phyloP scores from a whole-genome alignment of 2,113 vertebrate genomes.

The Charina bottae region DNA sequence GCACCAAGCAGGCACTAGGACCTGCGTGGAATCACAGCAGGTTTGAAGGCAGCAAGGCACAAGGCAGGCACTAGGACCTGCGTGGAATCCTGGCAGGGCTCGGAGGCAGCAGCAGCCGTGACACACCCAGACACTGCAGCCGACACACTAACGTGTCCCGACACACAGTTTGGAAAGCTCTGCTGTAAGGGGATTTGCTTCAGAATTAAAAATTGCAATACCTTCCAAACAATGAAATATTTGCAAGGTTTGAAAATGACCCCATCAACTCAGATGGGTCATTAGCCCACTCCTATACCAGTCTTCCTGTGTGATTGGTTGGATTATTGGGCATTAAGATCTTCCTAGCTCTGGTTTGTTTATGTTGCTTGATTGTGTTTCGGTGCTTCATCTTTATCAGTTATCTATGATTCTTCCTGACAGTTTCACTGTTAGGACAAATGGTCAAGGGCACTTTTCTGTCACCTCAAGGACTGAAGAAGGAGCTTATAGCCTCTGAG shows the following conservation, averaged over 20 bases:
- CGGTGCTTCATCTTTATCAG: background rate
- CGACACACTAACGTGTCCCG: no score
- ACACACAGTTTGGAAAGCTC: no score
- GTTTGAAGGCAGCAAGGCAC: no score
- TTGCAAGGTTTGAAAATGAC: background rate
- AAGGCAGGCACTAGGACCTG: no score
- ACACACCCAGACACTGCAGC: no score
- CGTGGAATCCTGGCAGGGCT: no score
- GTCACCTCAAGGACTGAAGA: background rate
- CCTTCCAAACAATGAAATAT: background rate
- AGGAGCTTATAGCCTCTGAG: background rate
- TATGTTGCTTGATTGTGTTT: background rate
- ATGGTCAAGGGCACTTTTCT: background rate
- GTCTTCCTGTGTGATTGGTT: background rate
- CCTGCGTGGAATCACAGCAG: no score
- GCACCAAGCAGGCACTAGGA: no score
- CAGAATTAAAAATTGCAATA: background rate
- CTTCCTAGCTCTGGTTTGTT: background rate
- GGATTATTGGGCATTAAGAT: background rate
- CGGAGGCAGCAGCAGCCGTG: no score
- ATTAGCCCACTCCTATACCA: background rate
- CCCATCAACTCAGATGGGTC: background rate
- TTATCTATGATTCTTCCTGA: background rate
- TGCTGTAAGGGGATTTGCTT: background rate
- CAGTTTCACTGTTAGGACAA: background rate